Evolutionary conservation across 2,888 invertebrate genomes (phyloP), one percentile per base, ranked within the genome.

Genomic region (Tanytarsus gracilentus): DNA sequence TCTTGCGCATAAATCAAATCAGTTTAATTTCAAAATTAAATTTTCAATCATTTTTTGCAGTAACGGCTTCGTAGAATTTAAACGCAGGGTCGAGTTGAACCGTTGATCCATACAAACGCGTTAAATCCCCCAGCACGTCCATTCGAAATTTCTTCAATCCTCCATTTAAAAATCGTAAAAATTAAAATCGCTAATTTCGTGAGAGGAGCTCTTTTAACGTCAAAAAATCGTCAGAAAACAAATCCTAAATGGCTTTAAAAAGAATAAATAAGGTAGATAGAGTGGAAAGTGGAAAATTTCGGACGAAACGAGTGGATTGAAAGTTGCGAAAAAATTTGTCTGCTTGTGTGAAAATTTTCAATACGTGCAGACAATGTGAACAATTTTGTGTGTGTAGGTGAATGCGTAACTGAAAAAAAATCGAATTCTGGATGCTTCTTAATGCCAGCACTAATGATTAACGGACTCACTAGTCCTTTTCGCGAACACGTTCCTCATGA

Each of bases 181-280:
- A 11, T 33, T 11, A 33, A 33, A 33, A 33, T 33, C n/a, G n/a
- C 9, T 9, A 33, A 33, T 33, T 33, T 33, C 33, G n/a, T 33
- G n/a, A 3, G 33, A 33, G 33, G 33, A 33, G 33, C n/a, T 33
- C 33, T 3, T 11, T 11, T 11, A 33, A 9, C 6, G 33, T 33
- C 33, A 33, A 55, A 55, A 30, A 55, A 16, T 25, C 36, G 39
- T 58, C 44, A 58, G 48, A 77, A 78, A 78, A 79, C 77, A 78
- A 58, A 61, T 51, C 78, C 79, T 80, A 84, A 85, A 91, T 91
- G 91, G 91, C 91, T 84, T 88, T 91, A 87, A 91, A 91, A 86
- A 86, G 91, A 88, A 91, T 91, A 84, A 91, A 91, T 85, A 91
- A 91, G 90, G 88, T 88, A 84, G 76, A 84, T 83, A 77, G 75